Percentiles rank a stretch among this genome's conserved stretches.
Evolutionary conservation across 2,113 vertebrate species (phyloP).

Genomic region (Lampris incognitus): DNA sequence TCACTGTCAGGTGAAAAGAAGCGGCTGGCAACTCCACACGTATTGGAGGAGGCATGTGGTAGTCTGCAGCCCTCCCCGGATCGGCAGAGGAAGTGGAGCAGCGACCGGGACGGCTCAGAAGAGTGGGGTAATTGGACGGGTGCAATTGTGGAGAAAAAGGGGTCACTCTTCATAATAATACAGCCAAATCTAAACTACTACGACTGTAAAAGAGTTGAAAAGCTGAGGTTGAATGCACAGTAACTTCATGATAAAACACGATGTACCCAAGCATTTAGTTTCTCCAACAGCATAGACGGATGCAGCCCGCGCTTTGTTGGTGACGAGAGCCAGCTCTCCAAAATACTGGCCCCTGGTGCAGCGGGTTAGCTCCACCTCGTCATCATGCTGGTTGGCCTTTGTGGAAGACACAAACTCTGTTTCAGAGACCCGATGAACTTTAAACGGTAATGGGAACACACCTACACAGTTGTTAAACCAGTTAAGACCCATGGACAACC

Average conservation of each 20-base stretch:
- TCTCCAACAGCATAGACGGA: constrained; percentile 92
- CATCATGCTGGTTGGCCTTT: constrained; percentile 82
- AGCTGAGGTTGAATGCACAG: background rate
- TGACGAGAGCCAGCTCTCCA: constrained; percentile 95
- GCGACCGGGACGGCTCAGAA: too few species aligned
- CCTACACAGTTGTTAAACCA: background rate
- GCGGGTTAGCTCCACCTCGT: constrained; percentile 93
- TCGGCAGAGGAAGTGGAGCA: too few species aligned
- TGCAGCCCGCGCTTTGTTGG: constrained; percentile 95
- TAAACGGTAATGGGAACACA: background rate
- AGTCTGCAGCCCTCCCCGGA: too few species aligned
- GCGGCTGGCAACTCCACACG: too few species aligned
- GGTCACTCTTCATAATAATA: too few species aligned
- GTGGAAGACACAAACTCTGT: constrained; percentile 59
- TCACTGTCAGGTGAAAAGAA: too few species aligned
- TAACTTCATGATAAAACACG: background rate
- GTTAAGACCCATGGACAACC: background rate
- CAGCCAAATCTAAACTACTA: too few species aligned
- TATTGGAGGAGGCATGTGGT: too few species aligned
- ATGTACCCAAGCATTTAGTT: constrained; percentile 92
- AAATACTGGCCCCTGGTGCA: constrained; percentile 94
- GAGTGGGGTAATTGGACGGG: too few species aligned
- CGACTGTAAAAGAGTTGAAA: background rate
- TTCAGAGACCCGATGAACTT: background rate
- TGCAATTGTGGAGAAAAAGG: too few species aligned